phyloP scores from a whole-genome alignment of 2,113 vertebrate species.

The Psilopsiagon aurifrons region DNA sequence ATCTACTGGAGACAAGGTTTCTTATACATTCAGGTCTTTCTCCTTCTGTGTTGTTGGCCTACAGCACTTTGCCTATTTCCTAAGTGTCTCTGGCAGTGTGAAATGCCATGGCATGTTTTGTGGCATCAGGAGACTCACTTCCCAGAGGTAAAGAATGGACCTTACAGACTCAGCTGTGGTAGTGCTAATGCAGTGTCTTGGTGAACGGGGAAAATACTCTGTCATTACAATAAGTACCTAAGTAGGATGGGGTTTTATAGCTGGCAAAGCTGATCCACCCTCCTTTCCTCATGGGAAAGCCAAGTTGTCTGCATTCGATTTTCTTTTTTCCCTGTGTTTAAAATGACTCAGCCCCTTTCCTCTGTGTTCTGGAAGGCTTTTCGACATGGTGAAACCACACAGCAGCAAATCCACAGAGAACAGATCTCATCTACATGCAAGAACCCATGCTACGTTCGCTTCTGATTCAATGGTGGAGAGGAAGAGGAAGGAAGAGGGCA shows the following conservation, averaged over 20 bases:
- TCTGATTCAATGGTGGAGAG: neutral
- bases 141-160: neutral
- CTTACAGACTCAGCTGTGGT: neutral
- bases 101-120: neutral
- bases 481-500: neutral
- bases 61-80: fast-evolving
- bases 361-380: neutral
- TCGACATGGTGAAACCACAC: neutral
- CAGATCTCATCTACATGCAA: neutral
- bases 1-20: neutral
- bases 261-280: neutral
- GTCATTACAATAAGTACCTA: neutral
- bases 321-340: neutral
- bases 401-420: neutral
- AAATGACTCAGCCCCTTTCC: neutral
- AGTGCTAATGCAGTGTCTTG: neutral
- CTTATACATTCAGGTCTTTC: neutral
- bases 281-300: neutral
- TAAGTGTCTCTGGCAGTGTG: neutral
- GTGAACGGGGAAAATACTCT: neutral
- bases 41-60: neutral
- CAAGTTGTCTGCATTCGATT: neutral
- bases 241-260: neutral
- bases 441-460: neutral
- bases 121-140: neutral